Conservation (phyloP, 1,140 invertebrate species). For the Luehdorfia chinensis region DNA sequence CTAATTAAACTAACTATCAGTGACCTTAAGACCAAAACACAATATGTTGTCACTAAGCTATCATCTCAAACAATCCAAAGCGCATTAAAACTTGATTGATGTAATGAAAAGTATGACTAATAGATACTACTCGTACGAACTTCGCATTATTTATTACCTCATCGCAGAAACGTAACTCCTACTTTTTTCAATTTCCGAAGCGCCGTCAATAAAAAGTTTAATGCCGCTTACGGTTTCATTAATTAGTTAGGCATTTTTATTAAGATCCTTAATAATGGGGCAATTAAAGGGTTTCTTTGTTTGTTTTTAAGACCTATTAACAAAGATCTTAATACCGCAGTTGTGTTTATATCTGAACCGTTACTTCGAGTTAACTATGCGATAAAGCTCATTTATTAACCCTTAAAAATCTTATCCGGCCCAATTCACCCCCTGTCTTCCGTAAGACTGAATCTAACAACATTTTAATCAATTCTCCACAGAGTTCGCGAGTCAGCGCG, state of each 20-base stretch:
- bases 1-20: no score
- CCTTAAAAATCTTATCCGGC: slow-evolving; percentile 55
- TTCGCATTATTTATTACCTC: no score
- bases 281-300: slow-evolving; percentile 13
- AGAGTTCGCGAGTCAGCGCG: slow-evolving; percentile 71
- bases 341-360: slow-evolving; percentile 28
- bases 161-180: no score
- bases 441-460: slow-evolving; percentile 65
- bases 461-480: slow-evolving; percentile 74
- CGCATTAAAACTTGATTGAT: no score
- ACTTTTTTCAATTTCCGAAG: slow-evolving; percentile 5
- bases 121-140: no score
- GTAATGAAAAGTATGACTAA: no score
- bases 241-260: slow-evolving; percentile 15
- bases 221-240: slow-evolving; percentile 13
- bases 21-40: no score
- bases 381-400: slow-evolving; percentile 65
- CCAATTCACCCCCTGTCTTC: slow-evolving; percentile 50
- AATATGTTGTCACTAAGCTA: no score
- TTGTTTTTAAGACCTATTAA: slow-evolving; percentile 16
- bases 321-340: background rate
- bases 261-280: slow-evolving; percentile 6
- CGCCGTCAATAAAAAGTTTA: slow-evolving; percentile 18
- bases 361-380: slow-evolving; percentile 44
- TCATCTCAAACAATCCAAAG: no score